Conservation (phyloP, 92 coral and sea anemone species). For the Porites rus region DNA sequence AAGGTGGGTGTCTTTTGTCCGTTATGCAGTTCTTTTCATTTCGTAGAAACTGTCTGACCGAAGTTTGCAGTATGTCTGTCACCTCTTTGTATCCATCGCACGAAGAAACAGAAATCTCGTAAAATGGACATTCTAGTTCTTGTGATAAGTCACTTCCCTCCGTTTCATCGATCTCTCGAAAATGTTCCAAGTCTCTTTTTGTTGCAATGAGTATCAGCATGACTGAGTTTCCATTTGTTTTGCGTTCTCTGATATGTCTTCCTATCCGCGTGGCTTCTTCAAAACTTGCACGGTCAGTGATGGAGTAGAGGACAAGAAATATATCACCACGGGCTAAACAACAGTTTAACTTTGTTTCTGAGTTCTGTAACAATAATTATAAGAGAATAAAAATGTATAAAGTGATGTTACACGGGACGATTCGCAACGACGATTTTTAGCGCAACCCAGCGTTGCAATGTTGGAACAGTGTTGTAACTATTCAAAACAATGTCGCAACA, state of each 20-base stretch:
- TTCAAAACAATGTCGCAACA: no score
- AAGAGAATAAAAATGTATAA: neutral
- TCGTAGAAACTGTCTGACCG: slow-evolving; percentile 57
- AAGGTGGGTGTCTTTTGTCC: slow-evolving; percentile 63
- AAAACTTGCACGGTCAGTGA: slow-evolving; percentile 84
- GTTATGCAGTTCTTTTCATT: slow-evolving; percentile 55
- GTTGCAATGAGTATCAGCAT: slow-evolving; percentile 83
- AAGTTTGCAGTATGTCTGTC: slow-evolving; percentile 56
- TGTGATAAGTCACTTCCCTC: slow-evolving; percentile 88
- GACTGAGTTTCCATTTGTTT: slow-evolving; percentile 68
- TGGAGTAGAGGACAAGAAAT: slow-evolving; percentile 88
- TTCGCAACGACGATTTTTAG: no score
- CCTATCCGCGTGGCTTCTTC: slow-evolving; percentile 87
- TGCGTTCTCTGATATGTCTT: slow-evolving; percentile 72
- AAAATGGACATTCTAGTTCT: slow-evolving; percentile 88
- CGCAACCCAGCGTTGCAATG: no score
- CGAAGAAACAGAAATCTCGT: slow-evolving; percentile 83
- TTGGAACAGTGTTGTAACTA: no score
- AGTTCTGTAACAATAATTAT: slow-evolving; percentile 63
- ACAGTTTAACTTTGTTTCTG: slow-evolving; percentile 77
- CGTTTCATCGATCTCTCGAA: slow-evolving; percentile 83
- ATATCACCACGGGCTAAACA: slow-evolving; percentile 81
- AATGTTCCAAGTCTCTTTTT: slow-evolving; percentile 88
- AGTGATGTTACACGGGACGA: no score
- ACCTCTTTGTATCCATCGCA: slow-evolving; percentile 93